Evolutionary conservation across 2,888 invertebrate species (phyloP).

Genomic region (Omphaloscelis lunosa): DNA sequence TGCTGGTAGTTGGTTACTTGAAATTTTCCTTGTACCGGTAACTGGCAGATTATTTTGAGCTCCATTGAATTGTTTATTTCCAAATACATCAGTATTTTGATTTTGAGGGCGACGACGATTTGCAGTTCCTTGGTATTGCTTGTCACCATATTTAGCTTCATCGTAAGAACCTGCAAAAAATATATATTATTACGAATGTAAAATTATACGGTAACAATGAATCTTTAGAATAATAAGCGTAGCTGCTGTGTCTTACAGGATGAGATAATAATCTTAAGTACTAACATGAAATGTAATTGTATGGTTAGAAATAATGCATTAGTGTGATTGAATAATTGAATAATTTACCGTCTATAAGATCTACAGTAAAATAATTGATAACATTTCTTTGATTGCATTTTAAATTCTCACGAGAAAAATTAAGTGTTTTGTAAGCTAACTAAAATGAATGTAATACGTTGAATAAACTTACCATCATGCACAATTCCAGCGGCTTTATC

Average conservation of each 20-base stretch:
- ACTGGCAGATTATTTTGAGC: not conserved
- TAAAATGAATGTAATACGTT: not conserved
- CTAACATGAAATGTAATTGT: slow-evolving; percentile 15
- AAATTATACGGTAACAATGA: not conserved
- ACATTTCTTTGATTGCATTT: slow-evolving; percentile 27
- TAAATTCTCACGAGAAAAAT: slow-evolving; percentile 17
- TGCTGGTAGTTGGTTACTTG: not conserved
- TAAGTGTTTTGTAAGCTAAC: slow-evolving; percentile 1
- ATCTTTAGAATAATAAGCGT: not conserved
- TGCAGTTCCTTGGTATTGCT: slow-evolving; percentile 72
- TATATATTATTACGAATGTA: not conserved
- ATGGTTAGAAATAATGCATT: slow-evolving; percentile 7
- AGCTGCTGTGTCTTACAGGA: not conserved
- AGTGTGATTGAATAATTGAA: slow-evolving; percentile 41
- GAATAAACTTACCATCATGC: slow-evolving; percentile 79
- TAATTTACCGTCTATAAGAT: slow-evolving; percentile 5
- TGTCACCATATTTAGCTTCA: slow-evolving; percentile 82
- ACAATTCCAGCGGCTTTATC: slow-evolving; percentile 78
- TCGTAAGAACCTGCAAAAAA: slow-evolving; percentile 80
- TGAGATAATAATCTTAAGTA: slow-evolving; percentile 20
- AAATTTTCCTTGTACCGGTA: not conserved
- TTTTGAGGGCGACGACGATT: slow-evolving; percentile 37
- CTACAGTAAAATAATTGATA: not conserved
- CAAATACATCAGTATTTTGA: not conserved
- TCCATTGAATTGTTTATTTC: not conserved